These are phyloP conservation scores for Macaca mulatta DNA, from an alignment of 2,113 vertebrate species.

Conservation along the genomic window DNA sequence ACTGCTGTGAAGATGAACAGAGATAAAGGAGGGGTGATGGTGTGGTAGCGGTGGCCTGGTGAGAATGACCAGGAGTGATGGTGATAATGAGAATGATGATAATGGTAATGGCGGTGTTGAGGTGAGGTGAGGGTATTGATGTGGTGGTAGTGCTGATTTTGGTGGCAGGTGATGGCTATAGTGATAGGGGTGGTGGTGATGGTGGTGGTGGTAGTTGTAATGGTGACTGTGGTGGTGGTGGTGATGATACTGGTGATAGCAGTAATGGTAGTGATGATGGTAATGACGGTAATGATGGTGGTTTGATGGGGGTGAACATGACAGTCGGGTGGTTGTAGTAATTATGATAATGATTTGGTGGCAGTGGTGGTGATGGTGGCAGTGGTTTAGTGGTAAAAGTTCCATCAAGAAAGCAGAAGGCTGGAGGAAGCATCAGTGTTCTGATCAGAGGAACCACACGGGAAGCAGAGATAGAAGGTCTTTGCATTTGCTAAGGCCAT, in stretches of 20 bases:
- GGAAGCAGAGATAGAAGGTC: not conserved
- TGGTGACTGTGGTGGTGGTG: not conserved
- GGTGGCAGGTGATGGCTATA: not conserved
- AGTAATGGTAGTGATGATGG: not conserved
- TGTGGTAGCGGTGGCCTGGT: not conserved
- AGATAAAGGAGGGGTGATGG: not conserved
- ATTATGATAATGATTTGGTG: too few species aligned
- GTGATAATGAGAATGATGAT: not conserved
- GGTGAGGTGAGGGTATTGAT: not conserved
- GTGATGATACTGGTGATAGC: not conserved
- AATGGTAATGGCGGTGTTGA: not conserved
- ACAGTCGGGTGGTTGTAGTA: not conserved
- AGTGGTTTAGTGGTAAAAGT: not conserved
- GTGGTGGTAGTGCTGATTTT: not conserved
- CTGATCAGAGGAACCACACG: not conserved
- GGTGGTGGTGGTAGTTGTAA: not conserved
- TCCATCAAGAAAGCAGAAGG: not conserved
- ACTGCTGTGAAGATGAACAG: not conserved
- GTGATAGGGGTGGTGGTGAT: not conserved
- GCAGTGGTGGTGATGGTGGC: not conserved
- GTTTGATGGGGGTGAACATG: not conserved
- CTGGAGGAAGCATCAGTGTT: not conserved
- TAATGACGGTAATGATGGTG: not conserved
- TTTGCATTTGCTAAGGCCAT: not conserved
- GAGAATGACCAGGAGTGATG: not conserved